Evolutionary conservation across 2,113 vertebrate species (phyloP).

Genomic region (Mesitornis unicolor): DNA sequence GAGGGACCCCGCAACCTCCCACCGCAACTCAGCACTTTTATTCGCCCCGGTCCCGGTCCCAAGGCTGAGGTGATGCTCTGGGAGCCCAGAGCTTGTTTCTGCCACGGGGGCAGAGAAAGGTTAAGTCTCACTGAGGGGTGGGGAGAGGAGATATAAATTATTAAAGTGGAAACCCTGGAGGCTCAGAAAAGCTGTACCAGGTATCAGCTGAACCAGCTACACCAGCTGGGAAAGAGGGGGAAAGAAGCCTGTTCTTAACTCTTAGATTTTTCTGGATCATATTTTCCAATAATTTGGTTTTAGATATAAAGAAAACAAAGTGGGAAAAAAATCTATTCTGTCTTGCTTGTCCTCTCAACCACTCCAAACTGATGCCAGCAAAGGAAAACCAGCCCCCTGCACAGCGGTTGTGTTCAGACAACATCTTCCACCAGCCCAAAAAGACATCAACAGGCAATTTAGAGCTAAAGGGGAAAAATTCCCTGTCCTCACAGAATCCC

Average conservation of each 20-base stretch:
- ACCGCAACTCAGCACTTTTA: too few species aligned
- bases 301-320: too few species aligned
- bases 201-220: not conserved
- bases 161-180: constrained; percentile 50
- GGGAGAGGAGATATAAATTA: not conserved
- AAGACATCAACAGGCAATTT: rapidly evolving
- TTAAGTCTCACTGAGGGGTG: not conserved
- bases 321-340: rapidly evolving
- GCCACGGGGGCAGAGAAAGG: not conserved
- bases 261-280: not conserved
- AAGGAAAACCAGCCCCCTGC: rapidly evolving
- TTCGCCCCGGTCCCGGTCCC: not conserved
- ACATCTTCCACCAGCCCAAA: not conserved
- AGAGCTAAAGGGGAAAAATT: rapidly evolving
- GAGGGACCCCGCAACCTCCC: rapidly evolving
- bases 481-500: not conserved
- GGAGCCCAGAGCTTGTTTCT: not conserved
- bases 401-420: rapidly evolving
- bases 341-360: rapidly evolving
- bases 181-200: not conserved
- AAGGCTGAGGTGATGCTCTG: rapidly evolving
- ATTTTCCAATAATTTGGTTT: not conserved
- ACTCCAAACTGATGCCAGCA: rapidly evolving
- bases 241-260: not conserved
- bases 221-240: not conserved